Evolutionary conservation across 1,140 invertebrate genomes (phyloP), one percentile per base, ranked within the genome.

Genomic region (Sesamia nonagrioides): DNA sequence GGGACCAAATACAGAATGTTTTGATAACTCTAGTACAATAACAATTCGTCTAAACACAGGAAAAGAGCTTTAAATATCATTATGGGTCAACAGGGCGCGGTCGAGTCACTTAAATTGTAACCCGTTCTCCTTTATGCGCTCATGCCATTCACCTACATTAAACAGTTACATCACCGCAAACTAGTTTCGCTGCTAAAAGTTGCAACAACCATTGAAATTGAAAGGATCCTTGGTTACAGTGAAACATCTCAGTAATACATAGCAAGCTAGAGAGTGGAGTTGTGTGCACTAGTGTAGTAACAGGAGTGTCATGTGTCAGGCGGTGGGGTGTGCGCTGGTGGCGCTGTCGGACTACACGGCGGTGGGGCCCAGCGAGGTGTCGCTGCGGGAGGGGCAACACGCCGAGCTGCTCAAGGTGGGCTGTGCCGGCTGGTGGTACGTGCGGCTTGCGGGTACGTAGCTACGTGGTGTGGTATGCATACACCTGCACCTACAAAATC

Each of bases 391-490:
- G 95, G 98, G 98, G 5, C 98, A 99, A 94, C 96, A 96, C 85
- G 96, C 98, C 78, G 98, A 98, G 91, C 95, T 99, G 60, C 95
- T 98, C 33, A 98, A 98, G 95, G 97, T 98, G 56, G 98, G 98
- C 78, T 98, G 97, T 93, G 98, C 98, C 78, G 98, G 98, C 58
- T 99, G 98, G 98, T 99, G 98, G 98, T 99, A 98, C 96, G 98
- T 99, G 80, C 97, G 97, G 85, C 96, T 98, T 15, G 95, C 97
- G 85, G 97, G 97, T 97, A 95, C 18, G 58, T 74, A 42, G 9
- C n/a, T 27, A 27, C 27, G 27, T 3, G 27, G 27, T 1, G 27
- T 27, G 27, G 27, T 27, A 27, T 3, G 3, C 27, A 42, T n/a
- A 18, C 13, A 40, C 37, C 2, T 6, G 6, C 9, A 27, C 27